Base-by-base conservation (phyloP, 2,797 vertebrate genomes). In the Peromyscus attwateri region DNA sequence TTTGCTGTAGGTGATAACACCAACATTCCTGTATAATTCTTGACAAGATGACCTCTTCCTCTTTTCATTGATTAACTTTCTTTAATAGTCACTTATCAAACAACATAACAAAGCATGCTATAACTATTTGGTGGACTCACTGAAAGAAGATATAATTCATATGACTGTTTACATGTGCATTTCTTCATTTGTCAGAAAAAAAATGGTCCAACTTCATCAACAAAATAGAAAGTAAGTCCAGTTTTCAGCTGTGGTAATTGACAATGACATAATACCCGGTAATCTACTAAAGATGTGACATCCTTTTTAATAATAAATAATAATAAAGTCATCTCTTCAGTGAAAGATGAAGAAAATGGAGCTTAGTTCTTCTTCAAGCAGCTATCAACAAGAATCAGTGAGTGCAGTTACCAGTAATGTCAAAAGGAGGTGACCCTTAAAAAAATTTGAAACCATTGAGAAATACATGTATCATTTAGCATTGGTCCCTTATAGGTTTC, bases 251-350 rank as follows among this genome's bases (percentile, higher is more conserved):
- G 34, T 92, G 87, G 37, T 93, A 98, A 98, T 98, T 98, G 96
- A 97, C 93, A 92, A 94, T 96, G 95, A 97, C 98, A 94, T 96
- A 94, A 92, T 97, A 89, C n/a, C 2, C 0, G 97, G n/a, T 70
- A n/a, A 70, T 97, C 98, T 97, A 97, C 94, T 93, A 89, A 95
- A 97, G 95, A 97, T 98, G 95, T 97, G 92, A 92, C 96, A 89
- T 52, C 13, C 19, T 97, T 98, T 94, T 95, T 97, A 98, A 97
- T 98, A 98, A 94, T 83, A 87, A 97, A 94, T 76, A 83, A 82
- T 27, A 92, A 64, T 97, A 95, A 98, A 98, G 94, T 98, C 89
- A 95, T 98, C 96, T 97, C 25, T 98, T 89, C 94, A 94, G 55
- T 87, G 71, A 62, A 89, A 90, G 92, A 98, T 37, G 57, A 29